Evolutionary conservation across 2,888 invertebrate genomes (phyloP), one percentile per base, ranked within the genome.

Genomic region (Nyleta sp.): DNA sequence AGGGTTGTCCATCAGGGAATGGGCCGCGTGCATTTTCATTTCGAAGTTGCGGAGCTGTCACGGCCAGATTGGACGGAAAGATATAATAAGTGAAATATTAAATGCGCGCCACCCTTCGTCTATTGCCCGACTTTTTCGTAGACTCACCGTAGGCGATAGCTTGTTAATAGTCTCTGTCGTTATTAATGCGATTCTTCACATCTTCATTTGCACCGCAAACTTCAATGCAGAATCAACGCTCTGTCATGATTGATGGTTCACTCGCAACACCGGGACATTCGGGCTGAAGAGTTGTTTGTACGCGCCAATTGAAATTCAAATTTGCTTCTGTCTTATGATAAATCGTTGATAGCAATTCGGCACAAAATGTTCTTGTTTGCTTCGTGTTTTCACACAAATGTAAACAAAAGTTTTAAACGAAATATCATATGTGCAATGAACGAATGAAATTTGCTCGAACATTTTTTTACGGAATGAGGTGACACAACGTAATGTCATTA

Each of bases 21-120:
- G 77, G 72, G 64, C 81, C 81, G 82, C 85, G 86, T 86, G 86
- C 86, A 86, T 87, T 88, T 87, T 87, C 87, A 86, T 87, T 88
- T 84, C 82, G 83, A 87, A 87, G 84, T 88, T 87, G 82, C 83
- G 76, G 82, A 84, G 82, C 86, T 87, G 88, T 87, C 88, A 82
- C 78, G 82, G 76, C 81, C 83, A 87, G 88, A 88, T 88, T 86
- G 84, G 84, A 81, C 80, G 74, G 55, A 80, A 86, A 87, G 88
- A 87, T 88, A 87, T 87, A 87, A 86, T 87, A 87, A 86, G 85
- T 87, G 84, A 88, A 87, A 88, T 88, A 87, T 88, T 87, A 85
- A 86, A 87, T 67, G 64, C 46, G 22, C 62, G 44, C 28, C 50
- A 75, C 68, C 71, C 59, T 59, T 68, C 59, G 42, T 72, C 65